Conservation (phyloP, 1,140 invertebrate genomes). For the Drosophila malerkotliana region DNA sequence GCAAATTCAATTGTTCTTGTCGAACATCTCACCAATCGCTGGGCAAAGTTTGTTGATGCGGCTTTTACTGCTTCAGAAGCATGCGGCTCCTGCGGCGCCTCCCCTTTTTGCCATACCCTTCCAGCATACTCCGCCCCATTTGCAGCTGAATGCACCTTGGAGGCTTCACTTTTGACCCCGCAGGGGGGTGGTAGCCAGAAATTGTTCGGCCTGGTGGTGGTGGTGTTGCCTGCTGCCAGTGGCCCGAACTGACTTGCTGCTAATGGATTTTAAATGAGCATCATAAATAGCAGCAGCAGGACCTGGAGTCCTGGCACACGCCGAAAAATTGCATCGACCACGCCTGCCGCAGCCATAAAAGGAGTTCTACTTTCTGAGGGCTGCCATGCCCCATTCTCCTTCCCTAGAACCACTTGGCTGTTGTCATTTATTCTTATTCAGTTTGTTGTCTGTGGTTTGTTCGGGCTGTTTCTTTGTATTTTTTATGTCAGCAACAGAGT, state of each 20-base stretch:
- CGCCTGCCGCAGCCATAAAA: constrained; percentile 44
- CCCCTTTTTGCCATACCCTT: constrained; percentile 1
- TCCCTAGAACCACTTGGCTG: constrained; percentile 53
- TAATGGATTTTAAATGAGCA: constrained; percentile 84
- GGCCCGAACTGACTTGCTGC: constrained; percentile 66
- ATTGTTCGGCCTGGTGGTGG: constrained; percentile 5
- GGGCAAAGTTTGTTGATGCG: constrained; percentile 38
- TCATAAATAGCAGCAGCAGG: constrained; percentile 72
- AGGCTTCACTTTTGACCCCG: constrained; percentile 65
- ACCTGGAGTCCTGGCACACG: constrained; percentile 27
- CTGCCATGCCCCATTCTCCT: background rate
- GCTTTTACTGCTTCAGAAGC: constrained; percentile 16
- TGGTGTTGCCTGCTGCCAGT: constrained; percentile 23
- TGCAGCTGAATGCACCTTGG: constrained; percentile 65
- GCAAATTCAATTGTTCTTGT: constrained; percentile 76
- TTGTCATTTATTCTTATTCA: constrained; percentile 74
- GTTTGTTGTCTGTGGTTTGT: constrained; percentile 49
- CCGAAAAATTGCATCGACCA: constrained; percentile 49
- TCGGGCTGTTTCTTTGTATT: constrained; percentile 9
- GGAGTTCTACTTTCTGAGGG: constrained; percentile 35
- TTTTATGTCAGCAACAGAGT: background rate
- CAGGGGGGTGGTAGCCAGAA: constrained; percentile 11
- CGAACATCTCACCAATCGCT: constrained; percentile 55
- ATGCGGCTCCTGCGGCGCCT: constrained; percentile 9
- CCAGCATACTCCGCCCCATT: background rate